These are phyloP conservation scores for Labeo rohita DNA, from an alignment of 2,113 vertebrate species.

Conservation along the genomic window DNA sequence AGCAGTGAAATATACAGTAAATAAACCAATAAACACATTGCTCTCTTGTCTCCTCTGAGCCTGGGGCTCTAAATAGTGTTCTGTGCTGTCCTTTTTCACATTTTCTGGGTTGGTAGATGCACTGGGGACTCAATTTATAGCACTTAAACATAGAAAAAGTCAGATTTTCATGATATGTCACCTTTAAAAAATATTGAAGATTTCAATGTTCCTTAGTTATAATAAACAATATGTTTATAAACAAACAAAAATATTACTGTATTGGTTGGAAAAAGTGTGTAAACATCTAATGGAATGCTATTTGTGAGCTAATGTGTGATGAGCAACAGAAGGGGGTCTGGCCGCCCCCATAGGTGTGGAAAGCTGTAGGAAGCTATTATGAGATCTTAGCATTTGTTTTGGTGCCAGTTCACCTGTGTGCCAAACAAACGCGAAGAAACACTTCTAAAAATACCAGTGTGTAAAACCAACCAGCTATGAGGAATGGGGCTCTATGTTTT, in stretches of 20 bases:
- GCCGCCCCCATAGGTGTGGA: neutral
- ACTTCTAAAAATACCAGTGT: slow-evolving; percentile 8
- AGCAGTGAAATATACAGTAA: too few relatives aligned
- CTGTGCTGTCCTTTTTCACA: too few relatives aligned
- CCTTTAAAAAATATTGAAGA: too few relatives aligned
- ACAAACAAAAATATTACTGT: neutral
- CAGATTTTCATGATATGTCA: too few relatives aligned
- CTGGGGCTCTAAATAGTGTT: too few relatives aligned
- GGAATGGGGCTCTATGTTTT: neutral
- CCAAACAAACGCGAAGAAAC: neutral
- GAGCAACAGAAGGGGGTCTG: slow-evolving; percentile 13
- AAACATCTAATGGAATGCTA: neutral
- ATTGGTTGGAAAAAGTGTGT: neutral
- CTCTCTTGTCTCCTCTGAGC: too few relatives aligned
- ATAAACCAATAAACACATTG: too few relatives aligned
- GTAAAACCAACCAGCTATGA: slow-evolving; percentile 2
- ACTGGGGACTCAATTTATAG: too few relatives aligned
- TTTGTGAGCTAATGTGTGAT: neutral
- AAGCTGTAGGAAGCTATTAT: neutral
- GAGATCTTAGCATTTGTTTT: slow-evolving; percentile 19
- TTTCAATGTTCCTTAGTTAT: neutral
- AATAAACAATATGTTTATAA: neutral
- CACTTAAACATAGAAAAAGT: too few relatives aligned
- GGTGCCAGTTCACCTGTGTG: neutral
- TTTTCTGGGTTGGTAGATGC: too few relatives aligned